Base-by-base conservation (phyloP, 2,888 invertebrate genomes). In the Conistra vaccinii region DNA sequence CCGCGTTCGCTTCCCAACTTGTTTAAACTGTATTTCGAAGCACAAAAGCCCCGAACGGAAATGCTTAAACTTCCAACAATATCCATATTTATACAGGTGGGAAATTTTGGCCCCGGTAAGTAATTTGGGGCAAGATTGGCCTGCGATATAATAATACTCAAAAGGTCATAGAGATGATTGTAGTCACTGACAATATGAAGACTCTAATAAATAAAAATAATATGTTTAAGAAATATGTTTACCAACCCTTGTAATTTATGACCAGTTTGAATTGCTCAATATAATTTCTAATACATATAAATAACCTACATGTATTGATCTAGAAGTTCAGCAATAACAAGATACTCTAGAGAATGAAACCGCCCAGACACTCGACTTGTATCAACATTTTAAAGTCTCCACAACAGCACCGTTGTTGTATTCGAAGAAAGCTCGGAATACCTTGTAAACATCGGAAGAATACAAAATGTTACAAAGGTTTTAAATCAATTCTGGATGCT, bases 401-500 rank as follows among this genome's bases (percentile, higher is more conserved):
- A 35, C 61, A 39, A 32, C 35, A 26, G 51, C 29, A n/a, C 53
- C 23, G 10, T 80, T 78, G 72, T 70, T 72, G 71, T 69, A 81
- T 73, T 48, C 32, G 63, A 72, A 69, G 71, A 78, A 69, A 79
- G 51, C 67, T 71, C 63, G 17, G 65, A 75, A 66, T 61, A 58
- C 63, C 69, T 66, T 71, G 83, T 85, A 69, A 80, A 81, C 83
- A 81, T 45, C 42, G 32, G 63, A 67, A 58, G 58, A 72, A 81
- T 70, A 81, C 60, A 65, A 17, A 81, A 65, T 76, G 48, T 55
- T 60, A 32, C 29, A 20, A 39, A 62, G 57, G 63, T 39, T 84
- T 71, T 68, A 74, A 71, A 84, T 75, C 63, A 71, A 69, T 68
- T 60, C 51, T n/a, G 65, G 51, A 57, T 51, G 26, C 61, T 76